phyloP scores from a whole-genome alignment of 2,888 invertebrate genomes.

The Cactoblastis cactorum region DNA sequence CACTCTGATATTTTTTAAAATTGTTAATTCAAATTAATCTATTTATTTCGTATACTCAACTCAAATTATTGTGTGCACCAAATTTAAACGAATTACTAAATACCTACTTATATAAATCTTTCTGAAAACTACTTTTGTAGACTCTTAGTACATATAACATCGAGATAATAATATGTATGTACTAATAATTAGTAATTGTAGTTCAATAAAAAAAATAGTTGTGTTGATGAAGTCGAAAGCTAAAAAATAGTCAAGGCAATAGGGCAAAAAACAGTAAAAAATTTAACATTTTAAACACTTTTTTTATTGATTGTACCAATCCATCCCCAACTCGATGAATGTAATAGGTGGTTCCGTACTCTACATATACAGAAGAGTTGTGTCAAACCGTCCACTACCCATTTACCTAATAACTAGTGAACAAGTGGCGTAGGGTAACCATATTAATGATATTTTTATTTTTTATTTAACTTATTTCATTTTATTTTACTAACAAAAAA shows the following conservation, averaged over 20 bases:
- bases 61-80: no score
- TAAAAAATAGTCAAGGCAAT: not conserved
- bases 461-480: not conserved
- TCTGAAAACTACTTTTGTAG: no score
- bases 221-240: no score
- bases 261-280: not conserved
- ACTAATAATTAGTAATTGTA: no score
- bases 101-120: no score
- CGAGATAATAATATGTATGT: no score
- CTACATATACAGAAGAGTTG: constrained; percentile 34
- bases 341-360: constrained; percentile 30
- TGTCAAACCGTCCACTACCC: constrained; percentile 35
- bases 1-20: no score
- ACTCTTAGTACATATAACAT: no score
- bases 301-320: constrained; percentile 21
- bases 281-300: constrained; percentile 9
- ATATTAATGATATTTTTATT: constrained; percentile 11
- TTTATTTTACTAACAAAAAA: not conserved
- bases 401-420: constrained; percentile 54
- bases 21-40: no score
- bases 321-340: constrained; percentile 26
- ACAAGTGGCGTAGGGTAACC: constrained; percentile 46
- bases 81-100: no score
- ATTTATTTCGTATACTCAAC: no score
- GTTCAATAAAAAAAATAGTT: no score